Base-by-base conservation (phyloP, 2,797 vertebrate genomes). In the Microchirus variegatus region DNA sequence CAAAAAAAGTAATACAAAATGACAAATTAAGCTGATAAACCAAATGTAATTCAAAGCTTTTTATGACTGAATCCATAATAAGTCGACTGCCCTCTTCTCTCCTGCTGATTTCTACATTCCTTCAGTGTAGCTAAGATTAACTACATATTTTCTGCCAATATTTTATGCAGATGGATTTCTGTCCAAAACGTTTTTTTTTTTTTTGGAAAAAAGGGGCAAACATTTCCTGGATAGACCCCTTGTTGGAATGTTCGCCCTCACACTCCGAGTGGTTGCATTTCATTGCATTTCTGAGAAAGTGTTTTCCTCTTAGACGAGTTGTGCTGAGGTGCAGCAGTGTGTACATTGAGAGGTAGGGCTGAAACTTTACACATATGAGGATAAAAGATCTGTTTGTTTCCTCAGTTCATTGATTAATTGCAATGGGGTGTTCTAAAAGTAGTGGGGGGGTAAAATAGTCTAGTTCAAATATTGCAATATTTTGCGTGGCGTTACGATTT, bases 211-310 rank as follows among this genome's bases (percentile, higher is more conserved):
- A n/a, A 53, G 18, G 70, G 66, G 57, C 62, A 63, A 11, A 37
- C 63, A 65, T 71, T 56, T 50, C 55, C 31, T 77, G 53, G 58
- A 69, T 68, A n/a, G 64, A 63, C 60, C 61, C 59, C 65, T 61
- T 78, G 68, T 82, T 52, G 68, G 42, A 48, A 16, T 56, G 31
- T 64, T 36, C 26, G 40, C 56, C 46, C 36, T 55, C 45, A 15
- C 26, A 44, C 53, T 26, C 54, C 51, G 11, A 70, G 56, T 26
- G 60, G 60, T 45, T 47, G 53, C 48, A 56, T 71, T 61, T 69
- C 59, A 47, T 14, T 41, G 19, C 62, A 63, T 37, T 67, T 70
- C 63, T 66, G 45, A 72, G 65, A 79, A 75, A 57, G 38, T 50
- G 36, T 63, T 47, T 63, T 63, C 53, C 42, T 9, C 1, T 2